A percentile compares a stretch with the other conserved stretches of the same genome.
These are phyloP conservation scores for Raja brachyura DNA, from an alignment of 2,113 vertebrate species.

Conservation along the genomic window DNA sequence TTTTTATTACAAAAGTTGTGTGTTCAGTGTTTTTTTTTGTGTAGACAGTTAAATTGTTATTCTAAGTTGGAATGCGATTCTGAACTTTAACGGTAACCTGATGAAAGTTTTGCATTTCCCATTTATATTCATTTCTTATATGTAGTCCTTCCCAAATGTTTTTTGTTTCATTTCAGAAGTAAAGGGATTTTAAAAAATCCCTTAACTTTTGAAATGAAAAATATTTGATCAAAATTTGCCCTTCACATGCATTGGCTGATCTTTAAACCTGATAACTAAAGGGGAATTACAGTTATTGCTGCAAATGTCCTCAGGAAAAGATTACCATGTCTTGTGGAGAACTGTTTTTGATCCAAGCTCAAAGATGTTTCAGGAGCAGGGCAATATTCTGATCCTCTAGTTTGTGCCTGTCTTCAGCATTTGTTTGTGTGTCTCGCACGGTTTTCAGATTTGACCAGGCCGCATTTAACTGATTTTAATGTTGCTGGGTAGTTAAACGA, in stretches of 20 bases:
- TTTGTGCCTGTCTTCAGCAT: neutral
- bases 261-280: neutral
- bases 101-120: no score
- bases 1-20: neutral
- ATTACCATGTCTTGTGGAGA: neutral
- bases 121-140: neutral
- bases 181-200: neutral
- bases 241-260: neutral
- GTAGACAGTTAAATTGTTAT: neutral
- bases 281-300: neutral
- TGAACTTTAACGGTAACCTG: neutral
- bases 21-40: neutral
- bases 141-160: neutral
- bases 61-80: neutral
- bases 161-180: neutral
- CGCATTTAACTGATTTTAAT: neutral
- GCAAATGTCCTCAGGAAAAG: neutral
- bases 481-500: neutral
- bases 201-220: no score
- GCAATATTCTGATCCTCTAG: neutral
- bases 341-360: neutral
- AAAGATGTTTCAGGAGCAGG: neutral
- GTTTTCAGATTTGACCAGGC: neutral
- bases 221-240: neutral
- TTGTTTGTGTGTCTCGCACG: neutral